A percentile compares a stretch with the other conserved stretches of the same genome.
Conservation (phyloP, 2,113 vertebrate genomes). For the Trogon melanurus region DNA sequence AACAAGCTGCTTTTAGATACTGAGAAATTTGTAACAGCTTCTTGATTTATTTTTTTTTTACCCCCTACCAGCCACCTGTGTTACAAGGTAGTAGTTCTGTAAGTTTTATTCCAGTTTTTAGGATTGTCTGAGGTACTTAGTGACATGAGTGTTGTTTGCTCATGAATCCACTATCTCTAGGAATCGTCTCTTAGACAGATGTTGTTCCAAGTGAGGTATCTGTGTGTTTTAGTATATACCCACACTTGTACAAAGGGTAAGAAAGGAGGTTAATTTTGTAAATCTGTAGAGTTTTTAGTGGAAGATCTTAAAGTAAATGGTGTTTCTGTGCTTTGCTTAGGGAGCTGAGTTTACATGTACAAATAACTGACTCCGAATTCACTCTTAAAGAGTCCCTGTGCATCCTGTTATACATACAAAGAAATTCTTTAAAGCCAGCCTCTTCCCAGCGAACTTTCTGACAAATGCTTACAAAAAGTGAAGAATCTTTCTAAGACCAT, state of each 20-base stretch:
- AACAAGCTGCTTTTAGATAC: neutral
- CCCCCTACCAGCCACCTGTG: neutral
- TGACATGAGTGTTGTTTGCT: neutral
- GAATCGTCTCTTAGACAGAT: neutral
- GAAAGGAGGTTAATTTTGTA: neutral
- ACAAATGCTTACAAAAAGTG: neutral
- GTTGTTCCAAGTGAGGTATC: neutral
- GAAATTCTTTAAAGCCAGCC: neutral
- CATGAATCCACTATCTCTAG: neutral
- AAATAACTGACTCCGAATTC: neutral
- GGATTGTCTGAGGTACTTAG: neutral
- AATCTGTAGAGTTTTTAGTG: neutral
- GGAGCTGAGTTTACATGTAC: neutral
- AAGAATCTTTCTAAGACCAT: neutral
- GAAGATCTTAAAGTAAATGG: neutral
- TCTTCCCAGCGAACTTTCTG: neutral
- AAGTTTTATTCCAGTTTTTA: neutral
- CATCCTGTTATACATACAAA: neutral
- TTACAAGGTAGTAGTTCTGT: neutral
- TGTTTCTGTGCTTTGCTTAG: neutral
- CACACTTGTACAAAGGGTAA: too few species aligned
- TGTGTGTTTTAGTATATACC: rapidly evolving
- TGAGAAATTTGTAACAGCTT: neutral
- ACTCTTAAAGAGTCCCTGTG: neutral
- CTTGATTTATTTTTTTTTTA: neutral